These are phyloP conservation scores for Cebuella pygmaea DNA, from an alignment of 2,797 vertebrate species.

Conservation along the genomic window DNA sequence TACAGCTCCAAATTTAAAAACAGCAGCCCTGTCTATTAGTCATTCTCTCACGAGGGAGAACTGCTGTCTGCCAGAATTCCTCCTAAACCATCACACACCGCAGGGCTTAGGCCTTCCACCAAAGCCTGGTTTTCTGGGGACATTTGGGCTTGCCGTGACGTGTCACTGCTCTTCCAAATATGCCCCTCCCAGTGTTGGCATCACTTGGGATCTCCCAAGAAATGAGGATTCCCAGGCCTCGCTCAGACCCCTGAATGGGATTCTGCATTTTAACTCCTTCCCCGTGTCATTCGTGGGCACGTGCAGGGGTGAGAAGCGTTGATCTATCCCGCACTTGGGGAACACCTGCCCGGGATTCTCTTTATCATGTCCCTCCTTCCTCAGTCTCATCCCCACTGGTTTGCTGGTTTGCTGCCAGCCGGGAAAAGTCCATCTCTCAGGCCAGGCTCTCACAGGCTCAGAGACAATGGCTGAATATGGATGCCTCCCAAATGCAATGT, in stretches of 20 bases:
- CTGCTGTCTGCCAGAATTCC: not conserved
- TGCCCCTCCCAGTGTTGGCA: not conserved
- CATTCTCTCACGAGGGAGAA: not conserved
- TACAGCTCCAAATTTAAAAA: not conserved
- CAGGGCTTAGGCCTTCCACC: not conserved
- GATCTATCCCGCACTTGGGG: not conserved
- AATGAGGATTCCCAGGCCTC: not conserved
- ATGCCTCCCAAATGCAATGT: constrained; percentile 1
- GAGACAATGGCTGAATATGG: constrained; percentile 12
- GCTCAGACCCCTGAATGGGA: not conserved
- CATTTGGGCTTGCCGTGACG: not conserved
- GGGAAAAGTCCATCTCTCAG: not conserved
- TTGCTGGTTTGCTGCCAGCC: not conserved
- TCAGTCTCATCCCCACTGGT: not conserved
- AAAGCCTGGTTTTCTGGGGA: not conserved
- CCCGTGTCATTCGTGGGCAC: not conserved
- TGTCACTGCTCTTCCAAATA: not conserved
- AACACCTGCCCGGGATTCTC: not conserved
- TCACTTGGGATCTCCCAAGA: not conserved
- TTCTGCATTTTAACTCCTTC: not conserved
- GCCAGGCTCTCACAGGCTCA: not conserved
- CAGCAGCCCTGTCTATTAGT: not conserved
- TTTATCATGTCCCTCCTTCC: not conserved
- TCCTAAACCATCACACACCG: not conserved
- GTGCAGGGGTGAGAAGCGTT: not conserved